Evolutionary conservation across 2,797 vertebrate species (phyloP), one percentile per base, ranked within the genome.

Genomic region (Hippoglossus hippoglossus): DNA sequence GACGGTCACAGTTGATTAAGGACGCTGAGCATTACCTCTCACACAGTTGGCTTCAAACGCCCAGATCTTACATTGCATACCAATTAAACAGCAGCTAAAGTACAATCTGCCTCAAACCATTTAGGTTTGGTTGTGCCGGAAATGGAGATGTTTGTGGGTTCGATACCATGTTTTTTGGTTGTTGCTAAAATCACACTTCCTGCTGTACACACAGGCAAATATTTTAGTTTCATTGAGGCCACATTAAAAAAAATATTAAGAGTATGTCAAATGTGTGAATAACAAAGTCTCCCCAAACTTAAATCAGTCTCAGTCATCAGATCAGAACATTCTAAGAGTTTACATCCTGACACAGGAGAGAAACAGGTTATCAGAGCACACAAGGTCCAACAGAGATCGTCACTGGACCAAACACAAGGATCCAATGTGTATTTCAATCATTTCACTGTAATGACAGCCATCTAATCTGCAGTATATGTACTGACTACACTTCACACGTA

Each of bases 361-460:
- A 5, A 10, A 28, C 7, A 31, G 8, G 21, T 36, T 5, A 21
- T 47, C 21, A 5, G 47, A 49, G 9, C 21, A 4, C 50, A 19
- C 46, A 47, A 18, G 46, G 16, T 6, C 46, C 16, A n/a, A n/a
- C 19, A 49, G 6, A 49, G 47, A 19, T 49, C 46, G 61, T 21
- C 22, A 62, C n/a, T 28, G 24, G 57, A 22, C 11, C 10, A 19
- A 19, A 16, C 44, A 46, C 16, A 64, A 66, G 44, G 51, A 68
- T 15, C 15, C 10, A 19, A 15, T 18, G 44, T 46, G 13, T 2
- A 46, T 46, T 18, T 18, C 16, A 18, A 46, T 46, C 4, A 15
- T 1, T 2, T 15, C 13, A 15, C 41, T 8, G 5, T 54, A 24
- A 64, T 52, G 44, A 6, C 21, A 22, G 34, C 11, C 36, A 39